A percentile compares a stretch with the other conserved stretches of the same genome.
Evolutionary conservation across 1,140 invertebrate genomes (phyloP).

Genomic region (Heliconius himera): DNA sequence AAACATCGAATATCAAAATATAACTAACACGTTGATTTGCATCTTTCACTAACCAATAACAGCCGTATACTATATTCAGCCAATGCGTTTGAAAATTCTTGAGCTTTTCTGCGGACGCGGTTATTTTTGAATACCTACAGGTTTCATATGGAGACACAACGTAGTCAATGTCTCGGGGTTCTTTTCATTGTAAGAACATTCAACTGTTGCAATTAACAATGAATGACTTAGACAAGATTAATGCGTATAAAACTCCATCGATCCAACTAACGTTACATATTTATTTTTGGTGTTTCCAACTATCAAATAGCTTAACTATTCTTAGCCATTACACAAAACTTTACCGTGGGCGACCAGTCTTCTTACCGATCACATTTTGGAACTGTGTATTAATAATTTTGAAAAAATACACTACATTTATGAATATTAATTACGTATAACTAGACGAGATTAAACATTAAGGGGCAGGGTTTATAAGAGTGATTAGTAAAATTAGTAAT

Average conservation of each 20-base stretch:
- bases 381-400: slow-evolving; percentile 35
- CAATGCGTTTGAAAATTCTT: slow-evolving; percentile 75
- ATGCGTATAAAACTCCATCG: slow-evolving; percentile 20
- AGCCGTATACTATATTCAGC: slow-evolving; percentile 81
- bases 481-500: slow-evolving; percentile 29
- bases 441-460: slow-evolving; percentile 29
- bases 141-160: slow-evolving; percentile 8
- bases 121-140: slow-evolving; percentile 30
- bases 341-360: slow-evolving; percentile 44
- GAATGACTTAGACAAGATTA: neutral
- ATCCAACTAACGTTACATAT: slow-evolving; percentile 13
- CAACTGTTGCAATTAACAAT: neutral
- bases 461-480: slow-evolving; percentile 33
- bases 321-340: slow-evolving; percentile 24
- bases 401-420: slow-evolving; percentile 25
- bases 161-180: neutral
- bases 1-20: slow-evolving; percentile 81
- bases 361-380: slow-evolving; percentile 49
- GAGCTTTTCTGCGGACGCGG: slow-evolving; percentile 60
- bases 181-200: neutral
- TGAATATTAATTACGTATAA: slow-evolving; percentile 35
- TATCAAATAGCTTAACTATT: slow-evolving; percentile 46
- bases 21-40: slow-evolving; percentile 78
- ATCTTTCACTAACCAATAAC: slow-evolving; percentile 81
- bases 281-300: slow-evolving; percentile 32